Base-by-base conservation (phyloP, 2,888 invertebrate species). In the Syrphus vitripennis region DNA sequence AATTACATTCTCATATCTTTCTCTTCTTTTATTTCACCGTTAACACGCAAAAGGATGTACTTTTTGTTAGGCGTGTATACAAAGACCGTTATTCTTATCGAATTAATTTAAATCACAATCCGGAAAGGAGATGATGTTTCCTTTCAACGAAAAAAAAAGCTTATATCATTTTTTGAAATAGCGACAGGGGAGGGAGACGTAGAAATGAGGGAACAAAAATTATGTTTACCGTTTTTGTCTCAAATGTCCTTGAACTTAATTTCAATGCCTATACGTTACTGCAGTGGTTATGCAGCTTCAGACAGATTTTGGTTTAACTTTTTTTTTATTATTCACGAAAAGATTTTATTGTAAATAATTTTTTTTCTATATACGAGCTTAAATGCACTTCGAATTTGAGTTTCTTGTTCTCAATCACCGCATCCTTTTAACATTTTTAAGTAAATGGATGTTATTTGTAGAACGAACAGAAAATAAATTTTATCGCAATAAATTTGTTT, bases 191-290 rank as follows among this genome's bases (percentile, higher is more conserved):
- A 16, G 26, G 34, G 31, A 1, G 10, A 21, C 24, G 71, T 40
- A 69, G 72, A 24, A 69, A 63, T 37, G 10, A 24, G 5, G 48
- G 1, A 31, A 75, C n/a, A n/a, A 55, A 67, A 59, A 45, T 61
- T 71, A 48, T 84, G 84, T 81, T 84, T 81, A 80, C 76, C 81
- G 80, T 72, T 82, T 70, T 84, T 74, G 63, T 81, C 26, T 81
- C 42, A 65, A 74, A 78, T 78, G 86, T 82, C 86, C 86, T 86
- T 86, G 86, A 86, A 86, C 86, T 86, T 86, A 86, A 82, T 82
- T 78, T 78, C 82, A 86, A 78, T 86, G 65, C 69, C 40, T 77
- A 31, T 14, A 78, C 55, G 72, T 84, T 84, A 82, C 81, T 86
- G 86, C 86, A 86, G 86, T 86, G 82, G 48, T 86, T 86, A 86